These are phyloP conservation scores for Neodontobutis hainanensis DNA, from an alignment of 2,113 vertebrate species.

Conservation along the genomic window DNA sequence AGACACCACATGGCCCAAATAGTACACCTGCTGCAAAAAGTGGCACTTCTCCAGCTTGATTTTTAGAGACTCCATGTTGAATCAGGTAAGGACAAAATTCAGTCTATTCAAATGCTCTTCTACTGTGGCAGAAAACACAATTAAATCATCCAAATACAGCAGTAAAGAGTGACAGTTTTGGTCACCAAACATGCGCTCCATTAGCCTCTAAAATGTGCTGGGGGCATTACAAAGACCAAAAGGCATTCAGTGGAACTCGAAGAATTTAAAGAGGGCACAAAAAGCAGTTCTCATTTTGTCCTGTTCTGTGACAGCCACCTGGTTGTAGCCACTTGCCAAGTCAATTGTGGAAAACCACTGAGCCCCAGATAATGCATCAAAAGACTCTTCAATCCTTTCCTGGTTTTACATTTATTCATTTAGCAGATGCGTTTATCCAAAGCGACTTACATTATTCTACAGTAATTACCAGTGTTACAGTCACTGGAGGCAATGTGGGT, in stretches of 20 bases:
- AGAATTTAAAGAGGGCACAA: background rate
- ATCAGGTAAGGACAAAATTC: background rate
- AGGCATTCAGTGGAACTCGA: slow-evolving; percentile 3
- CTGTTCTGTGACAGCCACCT: slow-evolving; percentile 17
- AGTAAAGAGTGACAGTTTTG: background rate
- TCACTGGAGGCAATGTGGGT: too few relatives aligned
- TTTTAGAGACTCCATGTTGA: background rate
- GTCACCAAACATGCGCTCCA: background rate
- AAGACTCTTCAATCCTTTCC: too few relatives aligned
- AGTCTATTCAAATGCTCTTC: background rate
- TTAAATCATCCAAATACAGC: background rate
- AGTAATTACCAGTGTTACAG: too few relatives aligned
- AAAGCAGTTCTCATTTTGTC: slow-evolving; percentile 4
- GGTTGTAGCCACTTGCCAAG: slow-evolving; percentile 13
- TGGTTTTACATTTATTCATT: too few relatives aligned
- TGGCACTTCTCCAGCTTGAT: background rate
- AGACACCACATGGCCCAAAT: background rate
- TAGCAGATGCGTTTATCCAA: too few relatives aligned
- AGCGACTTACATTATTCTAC: too few relatives aligned
- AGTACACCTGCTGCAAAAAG: background rate
- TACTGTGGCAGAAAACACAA: background rate
- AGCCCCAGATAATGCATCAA: slow-evolving; percentile 5
- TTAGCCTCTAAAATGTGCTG: background rate
- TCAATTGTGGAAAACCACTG: slow-evolving; percentile 14
- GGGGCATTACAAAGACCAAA: background rate